Conservation (phyloP, 2,888 invertebrate species). For the Lordiphosa andalusiaca region DNA sequence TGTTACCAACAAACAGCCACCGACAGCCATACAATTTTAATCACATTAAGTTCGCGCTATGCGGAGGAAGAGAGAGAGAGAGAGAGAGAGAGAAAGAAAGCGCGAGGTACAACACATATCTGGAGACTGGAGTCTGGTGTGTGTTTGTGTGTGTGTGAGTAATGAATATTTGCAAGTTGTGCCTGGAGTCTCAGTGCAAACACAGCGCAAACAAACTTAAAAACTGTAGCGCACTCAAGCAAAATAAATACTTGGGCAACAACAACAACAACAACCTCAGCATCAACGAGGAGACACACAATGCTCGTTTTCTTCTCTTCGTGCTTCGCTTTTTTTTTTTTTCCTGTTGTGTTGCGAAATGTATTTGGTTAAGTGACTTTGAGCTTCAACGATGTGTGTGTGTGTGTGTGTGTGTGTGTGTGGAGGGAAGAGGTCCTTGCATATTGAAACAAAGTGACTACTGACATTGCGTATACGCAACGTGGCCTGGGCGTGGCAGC, state of each 20-base stretch:
- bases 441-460: slow-evolving; percentile 69
- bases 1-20: slow-evolving; percentile 34
- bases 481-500: slow-evolving; percentile 14
- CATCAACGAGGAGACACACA: slow-evolving; percentile 1
- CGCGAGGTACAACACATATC: slow-evolving; percentile 21
- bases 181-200: slow-evolving; percentile 53
- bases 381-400: slow-evolving; percentile 26
- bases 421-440: slow-evolving; percentile 47
- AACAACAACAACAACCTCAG: slow-evolving; percentile 29
- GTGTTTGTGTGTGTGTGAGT: slow-evolving; percentile 42
- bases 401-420: slow-evolving; percentile 7
- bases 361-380: slow-evolving; percentile 72
- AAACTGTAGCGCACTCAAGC: slow-evolving; percentile 72
- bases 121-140: slow-evolving; percentile 3
- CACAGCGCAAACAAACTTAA: slow-evolving; percentile 71
- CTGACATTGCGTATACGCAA: slow-evolving; percentile 60
- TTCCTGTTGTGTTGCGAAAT: slow-evolving; percentile 41
- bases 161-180: slow-evolving; percentile 70
- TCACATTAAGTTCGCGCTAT: slow-evolving; percentile 64
- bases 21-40: slow-evolving; percentile 67
- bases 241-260: slow-evolving; percentile 66
- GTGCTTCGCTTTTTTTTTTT: not conserved
- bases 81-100: not conserved
- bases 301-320: slow-evolving; percentile 17
- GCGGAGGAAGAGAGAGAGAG: slow-evolving; percentile 12